Evolutionary conservation across 2,797 vertebrate genomes (phyloP), one percentile per base, ranked within the genome.

Genomic region (Emys orbicularis): DNA sequence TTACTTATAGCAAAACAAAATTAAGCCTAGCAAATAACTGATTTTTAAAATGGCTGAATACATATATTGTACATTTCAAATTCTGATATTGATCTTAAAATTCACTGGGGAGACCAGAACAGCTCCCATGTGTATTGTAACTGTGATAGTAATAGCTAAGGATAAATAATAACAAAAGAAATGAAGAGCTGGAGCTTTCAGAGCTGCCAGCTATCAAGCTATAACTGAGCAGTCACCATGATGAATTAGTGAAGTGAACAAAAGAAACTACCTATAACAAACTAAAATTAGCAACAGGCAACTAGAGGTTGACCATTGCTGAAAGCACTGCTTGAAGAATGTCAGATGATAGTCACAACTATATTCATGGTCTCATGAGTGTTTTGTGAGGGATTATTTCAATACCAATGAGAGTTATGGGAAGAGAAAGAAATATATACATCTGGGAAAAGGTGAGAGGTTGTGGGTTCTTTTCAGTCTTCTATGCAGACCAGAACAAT

Each of bases 201-300:
- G 44, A 83, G 0, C 0, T 72, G 44, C 21, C 89, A 85, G 4
- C 25, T 89, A 84, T 88, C 56, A 76, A 93, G 81, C 72, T 76
- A 74, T 12, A 3, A 0, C 4, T 3, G 74, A 90, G 19, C 2
- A n/a, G 84, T 77, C 90, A 25, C 31, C 21, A 2, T 76, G 72
- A 86, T 84, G 19, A 88, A 90, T 74, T n/a, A 27, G 79, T 86
- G 90, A 86, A 94, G 68, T 8, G 44, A 41, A 19, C 56, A 56
- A 59, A 86, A 83, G 86, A 88, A 81, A 29, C 15, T 15, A 90
- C 54, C 41, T 41, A 47, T 34, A 93, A 81, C 21, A 83, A 87
- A 12, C 52, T 93, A 2, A 92, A 89, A 87, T 90, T 84, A 90
- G 37, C n/a, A 81, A 84, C 4, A 79, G 87, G 74, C 27, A 92